phyloP scores from a whole-genome alignment of 2,113 vertebrate species.

The Corythornis cristatus region DNA sequence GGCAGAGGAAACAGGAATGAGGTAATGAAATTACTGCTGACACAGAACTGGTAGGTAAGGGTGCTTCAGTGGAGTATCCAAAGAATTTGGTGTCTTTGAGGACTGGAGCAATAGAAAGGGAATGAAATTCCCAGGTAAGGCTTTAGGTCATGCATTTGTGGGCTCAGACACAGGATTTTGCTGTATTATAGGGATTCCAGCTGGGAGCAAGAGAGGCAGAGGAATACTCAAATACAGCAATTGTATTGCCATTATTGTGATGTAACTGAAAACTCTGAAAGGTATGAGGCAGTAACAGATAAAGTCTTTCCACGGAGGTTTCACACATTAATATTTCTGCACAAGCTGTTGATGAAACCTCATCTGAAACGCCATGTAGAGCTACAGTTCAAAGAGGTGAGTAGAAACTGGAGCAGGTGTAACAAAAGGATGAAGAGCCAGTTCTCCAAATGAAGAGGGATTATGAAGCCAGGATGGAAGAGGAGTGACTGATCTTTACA shows the following conservation, averaged over 20 bases:
- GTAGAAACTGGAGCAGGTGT: not conserved
- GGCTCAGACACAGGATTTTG: not conserved
- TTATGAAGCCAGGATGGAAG: not conserved
- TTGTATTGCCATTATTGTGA: not conserved
- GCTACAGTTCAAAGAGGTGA: not conserved
- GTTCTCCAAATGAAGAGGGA: not conserved
- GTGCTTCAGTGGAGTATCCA: not conserved
- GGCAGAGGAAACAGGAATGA: not conserved
- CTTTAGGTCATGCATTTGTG: not conserved
- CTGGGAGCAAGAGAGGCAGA: not conserved
- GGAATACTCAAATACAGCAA: not conserved
- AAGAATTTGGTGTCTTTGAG: not conserved
- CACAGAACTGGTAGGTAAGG: not conserved
- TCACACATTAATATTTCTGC: not conserved
- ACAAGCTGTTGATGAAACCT: not conserved
- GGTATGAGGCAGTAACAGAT: not conserved
- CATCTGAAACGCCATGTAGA: fast-evolving
- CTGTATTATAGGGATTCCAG: not conserved
- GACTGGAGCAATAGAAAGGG: not conserved
- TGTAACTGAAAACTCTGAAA: not conserved
- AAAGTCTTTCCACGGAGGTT: not conserved
- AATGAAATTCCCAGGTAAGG: not conserved
- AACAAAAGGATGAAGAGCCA: not conserved
- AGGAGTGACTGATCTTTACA: not conserved
- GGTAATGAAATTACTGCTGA: not conserved